These are phyloP conservation scores for Valencia hispanica DNA, from an alignment of 2,797 vertebrate genomes.

Conservation along the genomic window DNA sequence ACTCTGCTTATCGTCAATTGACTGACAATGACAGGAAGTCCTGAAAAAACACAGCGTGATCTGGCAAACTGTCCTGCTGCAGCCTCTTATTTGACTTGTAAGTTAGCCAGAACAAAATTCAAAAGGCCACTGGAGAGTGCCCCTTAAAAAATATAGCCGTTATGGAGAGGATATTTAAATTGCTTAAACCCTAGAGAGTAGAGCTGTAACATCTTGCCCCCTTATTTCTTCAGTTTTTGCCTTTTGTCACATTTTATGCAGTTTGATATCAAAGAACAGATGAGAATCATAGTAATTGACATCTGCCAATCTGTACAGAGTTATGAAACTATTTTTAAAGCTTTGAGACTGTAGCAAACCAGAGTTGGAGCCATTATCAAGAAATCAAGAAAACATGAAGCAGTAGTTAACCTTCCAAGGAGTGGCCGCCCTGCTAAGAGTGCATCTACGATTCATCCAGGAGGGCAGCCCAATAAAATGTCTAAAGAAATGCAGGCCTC, in stretches of 20 bases:
- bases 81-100: constrained; percentile 7
- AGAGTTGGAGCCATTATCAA: neutral
- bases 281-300: neutral
- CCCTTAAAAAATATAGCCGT: neutral
- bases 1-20: constrained; percentile 50
- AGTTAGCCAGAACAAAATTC: constrained; percentile 1
- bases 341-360: neutral
- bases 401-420: neutral
- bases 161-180: neutral
- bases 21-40: constrained; percentile 41
- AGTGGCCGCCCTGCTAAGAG: neutral
- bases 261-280: neutral
- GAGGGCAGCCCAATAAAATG: neutral
- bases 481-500: neutral
- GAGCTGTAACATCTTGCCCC: neutral
- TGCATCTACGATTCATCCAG: neutral
- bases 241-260: neutral
- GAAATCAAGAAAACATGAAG: neutral
- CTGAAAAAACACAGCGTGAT: constrained; percentile 29
- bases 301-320: neutral
- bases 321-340: neutral
- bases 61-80: constrained; percentile 12
- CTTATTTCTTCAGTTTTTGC: neutral
- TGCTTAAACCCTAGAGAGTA: neutral
- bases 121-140: neutral